These are phyloP conservation scores for Scaptomyza pallida DNA, from an alignment of 1,140 invertebrate species.

Conservation along the genomic window DNA sequence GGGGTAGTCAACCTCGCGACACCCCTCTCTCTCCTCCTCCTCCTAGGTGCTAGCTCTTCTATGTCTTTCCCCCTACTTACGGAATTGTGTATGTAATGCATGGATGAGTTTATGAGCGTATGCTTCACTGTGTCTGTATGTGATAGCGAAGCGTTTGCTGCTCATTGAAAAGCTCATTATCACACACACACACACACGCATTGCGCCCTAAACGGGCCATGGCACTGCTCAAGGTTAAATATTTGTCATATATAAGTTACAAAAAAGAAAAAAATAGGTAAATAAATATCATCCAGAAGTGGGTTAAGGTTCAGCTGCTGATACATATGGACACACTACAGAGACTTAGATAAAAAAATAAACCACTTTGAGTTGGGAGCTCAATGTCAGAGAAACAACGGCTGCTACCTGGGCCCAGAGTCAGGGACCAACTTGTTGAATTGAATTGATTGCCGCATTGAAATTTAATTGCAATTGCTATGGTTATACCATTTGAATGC, in stretches of 20 bases:
- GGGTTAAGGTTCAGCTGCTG: constrained; percentile 38
- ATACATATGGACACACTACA: too few relatives aligned
- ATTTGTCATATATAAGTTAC: constrained; percentile 36
- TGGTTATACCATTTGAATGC: constrained; percentile 54
- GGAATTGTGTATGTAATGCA: constrained; percentile 43
- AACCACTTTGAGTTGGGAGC: constrained; percentile 23
- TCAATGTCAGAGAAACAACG: constrained; percentile 59
- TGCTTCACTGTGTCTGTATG: constrained; percentile 10
- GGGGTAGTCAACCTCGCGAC: constrained; percentile 36
- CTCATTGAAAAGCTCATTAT: constrained; percentile 54
- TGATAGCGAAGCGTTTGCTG: constrained; percentile 8
- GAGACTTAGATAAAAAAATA: too few relatives aligned
- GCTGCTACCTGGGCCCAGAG: constrained; percentile 4
- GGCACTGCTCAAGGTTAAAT: constrained; percentile 42
- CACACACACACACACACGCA: constrained; percentile 28
- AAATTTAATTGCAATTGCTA: constrained; percentile 75
- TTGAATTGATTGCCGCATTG: constrained; percentile 78
- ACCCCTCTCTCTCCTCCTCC: background rate
- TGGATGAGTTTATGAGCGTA: constrained; percentile 51
- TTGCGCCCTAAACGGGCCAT: background rate
- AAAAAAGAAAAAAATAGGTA: constrained; percentile 22
- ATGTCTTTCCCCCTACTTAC: constrained; percentile 30
- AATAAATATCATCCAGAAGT: constrained; percentile 21
- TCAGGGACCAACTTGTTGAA: constrained; percentile 67
- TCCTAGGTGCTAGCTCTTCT: constrained; percentile 24